phyloP scores from a whole-genome alignment of 2,797 vertebrate genomes.

The Bovichtus diacanthus region DNA sequence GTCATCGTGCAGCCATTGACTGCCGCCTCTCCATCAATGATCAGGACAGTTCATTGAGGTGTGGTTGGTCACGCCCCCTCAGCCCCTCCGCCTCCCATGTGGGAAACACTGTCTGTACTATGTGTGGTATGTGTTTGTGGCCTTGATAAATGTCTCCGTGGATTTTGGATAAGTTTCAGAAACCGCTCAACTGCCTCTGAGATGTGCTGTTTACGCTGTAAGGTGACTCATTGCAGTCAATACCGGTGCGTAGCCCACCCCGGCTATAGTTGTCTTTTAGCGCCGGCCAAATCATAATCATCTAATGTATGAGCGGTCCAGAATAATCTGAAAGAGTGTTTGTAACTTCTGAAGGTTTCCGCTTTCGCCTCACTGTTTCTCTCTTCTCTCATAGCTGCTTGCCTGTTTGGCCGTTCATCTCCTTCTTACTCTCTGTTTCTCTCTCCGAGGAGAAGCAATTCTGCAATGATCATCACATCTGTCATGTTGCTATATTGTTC shows the following conservation, averaged over 20 bases:
- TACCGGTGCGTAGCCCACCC: constrained; percentile 63
- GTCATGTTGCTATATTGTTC: constrained; percentile 76
- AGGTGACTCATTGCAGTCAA: constrained; percentile 78
- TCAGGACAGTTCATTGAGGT: constrained; percentile 37
- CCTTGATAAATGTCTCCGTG: constrained; percentile 63
- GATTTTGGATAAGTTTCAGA: constrained; percentile 71
- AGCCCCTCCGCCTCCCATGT: constrained; percentile 42
- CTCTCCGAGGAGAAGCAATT: constrained; percentile 58
- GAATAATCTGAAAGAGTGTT: constrained; percentile 33
- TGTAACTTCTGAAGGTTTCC: constrained; percentile 26
- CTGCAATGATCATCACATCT: constrained; percentile 78
- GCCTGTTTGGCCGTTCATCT: constrained; percentile 23
- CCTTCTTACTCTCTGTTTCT: constrained; percentile 23
- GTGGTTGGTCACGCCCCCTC: constrained; percentile 48
- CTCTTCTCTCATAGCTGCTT: constrained; percentile 24
- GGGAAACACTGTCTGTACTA: constrained; percentile 39
- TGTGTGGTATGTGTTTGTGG: constrained; percentile 43
- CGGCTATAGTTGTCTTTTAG: constrained; percentile 50
- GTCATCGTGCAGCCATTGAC: background rate
- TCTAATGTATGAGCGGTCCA: constrained; percentile 37
- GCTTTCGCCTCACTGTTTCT: constrained; percentile 20
- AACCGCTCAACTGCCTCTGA: constrained; percentile 52
- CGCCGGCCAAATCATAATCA: constrained; percentile 60
- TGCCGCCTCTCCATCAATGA: constrained; percentile 21
- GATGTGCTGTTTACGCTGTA: constrained; percentile 68